Percentiles rank a stretch among this genome's conserved stretches.
These are phyloP conservation scores for Poeciliopsis infans DNA, from an alignment of 2,797 vertebrate genomes.

Conservation along the genomic window DNA sequence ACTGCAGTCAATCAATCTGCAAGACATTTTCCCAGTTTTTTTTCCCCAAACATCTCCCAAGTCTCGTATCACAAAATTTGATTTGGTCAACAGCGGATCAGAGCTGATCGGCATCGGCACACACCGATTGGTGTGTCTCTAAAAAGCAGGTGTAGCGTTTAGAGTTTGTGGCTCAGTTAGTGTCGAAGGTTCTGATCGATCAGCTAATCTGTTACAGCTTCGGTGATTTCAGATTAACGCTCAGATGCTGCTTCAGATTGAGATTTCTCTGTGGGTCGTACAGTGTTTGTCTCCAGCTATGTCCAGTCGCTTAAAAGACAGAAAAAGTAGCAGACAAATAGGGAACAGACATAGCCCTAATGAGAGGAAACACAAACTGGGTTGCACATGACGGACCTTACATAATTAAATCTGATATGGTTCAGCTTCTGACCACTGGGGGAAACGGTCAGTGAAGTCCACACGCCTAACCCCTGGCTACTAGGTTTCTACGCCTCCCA, in stretches of 20 bases:
- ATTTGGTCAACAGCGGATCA: background rate
- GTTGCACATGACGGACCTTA: slow-evolving; percentile 38
- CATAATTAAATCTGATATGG: slow-evolving; percentile 44
- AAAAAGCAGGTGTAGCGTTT: slow-evolving; percentile 24
- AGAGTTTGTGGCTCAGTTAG: slow-evolving; percentile 4
- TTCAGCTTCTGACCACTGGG: slow-evolving; percentile 30
- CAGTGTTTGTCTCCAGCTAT: slow-evolving; percentile 46
- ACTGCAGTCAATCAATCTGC: background rate
- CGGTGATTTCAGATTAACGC: slow-evolving; percentile 29
- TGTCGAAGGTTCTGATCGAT: slow-evolving; percentile 1
- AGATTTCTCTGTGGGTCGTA: slow-evolving; percentile 23
- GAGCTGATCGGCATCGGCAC: background rate
- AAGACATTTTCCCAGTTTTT: background rate
- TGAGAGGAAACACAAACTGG: slow-evolving; percentile 21
- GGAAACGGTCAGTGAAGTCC: too few species aligned
- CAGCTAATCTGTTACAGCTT: slow-evolving; percentile 3
- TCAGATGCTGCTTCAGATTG: slow-evolving; percentile 52
- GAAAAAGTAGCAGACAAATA: slow-evolving; percentile 18
- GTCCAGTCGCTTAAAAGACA: slow-evolving; percentile 35
- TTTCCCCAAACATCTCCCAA: background rate
- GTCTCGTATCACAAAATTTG: background rate
- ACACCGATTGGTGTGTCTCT: background rate
- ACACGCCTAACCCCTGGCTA: background rate
- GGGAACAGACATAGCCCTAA: slow-evolving; percentile 35
- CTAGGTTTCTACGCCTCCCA: slow-evolving; percentile 1